Percentiles rank a stretch among this genome's conserved stretches.
These are phyloP conservation scores for Dinocampus coccinellae DNA, from an alignment of 2,888 invertebrate species.

Conservation along the genomic window DNA sequence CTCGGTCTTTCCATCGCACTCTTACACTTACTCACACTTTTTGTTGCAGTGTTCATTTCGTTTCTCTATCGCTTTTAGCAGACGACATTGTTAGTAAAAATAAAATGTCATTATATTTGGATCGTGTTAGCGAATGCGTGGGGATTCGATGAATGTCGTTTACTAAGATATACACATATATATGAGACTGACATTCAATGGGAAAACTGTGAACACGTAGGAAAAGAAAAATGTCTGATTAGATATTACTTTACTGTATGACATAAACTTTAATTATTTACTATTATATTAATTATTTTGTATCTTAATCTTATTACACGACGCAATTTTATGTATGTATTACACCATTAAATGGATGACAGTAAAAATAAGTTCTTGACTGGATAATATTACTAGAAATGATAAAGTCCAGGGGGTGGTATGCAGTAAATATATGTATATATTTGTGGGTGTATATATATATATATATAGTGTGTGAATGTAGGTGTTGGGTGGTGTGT, in stretches of 20 bases:
- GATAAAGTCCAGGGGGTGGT: neutral
- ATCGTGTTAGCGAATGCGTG: conserved; percentile 45
- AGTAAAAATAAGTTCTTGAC: neutral
- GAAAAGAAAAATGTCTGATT: neutral
- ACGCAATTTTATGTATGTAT: neutral
- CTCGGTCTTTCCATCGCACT: too few species aligned
- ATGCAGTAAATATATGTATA: neutral
- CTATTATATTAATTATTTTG: neutral
- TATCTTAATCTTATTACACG: neutral
- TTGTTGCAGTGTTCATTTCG: conserved; percentile 1
- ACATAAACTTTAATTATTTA: neutral
- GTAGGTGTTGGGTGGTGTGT: conserved; percentile 11
- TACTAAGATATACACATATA: neutral
- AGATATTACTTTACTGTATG: neutral
- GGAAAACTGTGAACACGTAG: neutral
- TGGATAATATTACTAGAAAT: neutral
- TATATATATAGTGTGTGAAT: conserved; percentile 10
- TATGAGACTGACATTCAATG: neutral
- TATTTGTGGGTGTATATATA: neutral
- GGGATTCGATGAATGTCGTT: conserved; percentile 32
- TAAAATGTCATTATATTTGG: conserved; percentile 63
- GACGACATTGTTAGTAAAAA: conserved; percentile 65
- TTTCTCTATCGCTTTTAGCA: conserved; percentile 48
- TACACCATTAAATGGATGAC: neutral
- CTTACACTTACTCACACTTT: neutral